Evolutionary conservation across 2,888 invertebrate genomes (phyloP), one percentile per base, ranked within the genome.

Genomic region (Heliconius sara): DNA sequence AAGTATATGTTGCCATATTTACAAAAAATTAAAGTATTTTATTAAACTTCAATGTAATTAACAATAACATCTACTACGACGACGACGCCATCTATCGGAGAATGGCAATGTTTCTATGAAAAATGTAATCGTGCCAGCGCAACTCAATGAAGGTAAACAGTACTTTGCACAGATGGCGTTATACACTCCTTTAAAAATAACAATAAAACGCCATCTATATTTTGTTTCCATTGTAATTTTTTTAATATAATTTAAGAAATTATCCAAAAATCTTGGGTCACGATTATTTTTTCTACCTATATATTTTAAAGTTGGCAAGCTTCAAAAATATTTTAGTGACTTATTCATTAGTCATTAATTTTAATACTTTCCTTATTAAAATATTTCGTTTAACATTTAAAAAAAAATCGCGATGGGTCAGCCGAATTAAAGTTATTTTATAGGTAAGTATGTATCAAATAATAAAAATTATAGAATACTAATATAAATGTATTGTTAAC

Each of bases 401-500:
- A 16, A 27, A 27, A 27, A 65, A 30, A 65, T 63, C 63, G 12
- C 5, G 2, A 25, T 25, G 3, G 3, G 0, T 12, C 5, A 47
- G 16, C 47, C 6, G 19, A 47, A 47, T 47, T 5, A 7, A 52
- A 52, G 27, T 65, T 27, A 27, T 16, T 65, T 70, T 25, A 43
- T 16, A 70, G n/a, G 12, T 57, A 22, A 3, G 7, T 43, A 43
- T 47, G n/a, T 57, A 57, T 22, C 2, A 25, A 70, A 73, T 60
- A 60, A 70, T n/a, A 25, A 39, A 19, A 22, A 60, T 47, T 16
- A n/a, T 68, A 30, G 25, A 78, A 74, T 47, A 19, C 3, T 67
- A 65, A 76, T 66, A 70, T 27, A 73, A 57, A 76, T 78, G 77
- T 66, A 79, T 67, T 52, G 80, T 74, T 79, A 80, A 82, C 71